phyloP scores from a whole-genome alignment of 1,140 invertebrate species.

The Brachionus plicatilis region DNA sequence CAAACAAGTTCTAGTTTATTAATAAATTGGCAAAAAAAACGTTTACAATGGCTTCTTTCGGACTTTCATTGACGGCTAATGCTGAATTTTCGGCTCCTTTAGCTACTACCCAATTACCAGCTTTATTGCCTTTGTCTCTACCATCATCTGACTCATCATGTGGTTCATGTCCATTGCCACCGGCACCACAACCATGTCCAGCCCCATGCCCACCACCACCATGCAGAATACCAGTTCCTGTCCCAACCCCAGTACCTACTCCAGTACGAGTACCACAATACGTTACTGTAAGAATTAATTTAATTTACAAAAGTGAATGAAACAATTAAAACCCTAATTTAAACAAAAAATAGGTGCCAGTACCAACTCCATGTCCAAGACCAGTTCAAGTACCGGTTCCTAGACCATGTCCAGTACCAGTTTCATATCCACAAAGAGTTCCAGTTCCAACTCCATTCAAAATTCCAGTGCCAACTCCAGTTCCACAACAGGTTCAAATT shows the following conservation, averaged over 20 bases:
- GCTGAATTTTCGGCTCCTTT: background rate
- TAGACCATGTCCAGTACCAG: too few species aligned
- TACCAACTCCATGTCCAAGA: background rate
- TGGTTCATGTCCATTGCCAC: background rate
- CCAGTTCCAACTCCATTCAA: too few species aligned
- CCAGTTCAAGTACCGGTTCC: background rate
- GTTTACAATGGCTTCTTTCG: background rate
- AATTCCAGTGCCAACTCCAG: too few species aligned
- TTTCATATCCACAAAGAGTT: too few species aligned
- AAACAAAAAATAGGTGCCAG: background rate
- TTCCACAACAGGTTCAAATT: too few species aligned
- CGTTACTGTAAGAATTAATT: background rate
- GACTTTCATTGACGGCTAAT: background rate
- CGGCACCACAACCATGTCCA: background rate
- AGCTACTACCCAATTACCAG: too few species aligned
- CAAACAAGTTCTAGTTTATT: background rate
- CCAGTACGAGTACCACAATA: conserved; percentile 2
- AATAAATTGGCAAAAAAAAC: background rate
- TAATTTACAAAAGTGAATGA: background rate
- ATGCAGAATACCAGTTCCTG: background rate
- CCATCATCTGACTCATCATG: background rate
- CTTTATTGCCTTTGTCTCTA: background rate
- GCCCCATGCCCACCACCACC: background rate
- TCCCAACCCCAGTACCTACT: background rate
- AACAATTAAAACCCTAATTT: background rate